Percentiles rank a stretch among this genome's conserved stretches.
These are phyloP conservation scores for Nasonovia ribisnigri DNA, from an alignment of 2,888 invertebrate genomes.

Conservation along the genomic window DNA sequence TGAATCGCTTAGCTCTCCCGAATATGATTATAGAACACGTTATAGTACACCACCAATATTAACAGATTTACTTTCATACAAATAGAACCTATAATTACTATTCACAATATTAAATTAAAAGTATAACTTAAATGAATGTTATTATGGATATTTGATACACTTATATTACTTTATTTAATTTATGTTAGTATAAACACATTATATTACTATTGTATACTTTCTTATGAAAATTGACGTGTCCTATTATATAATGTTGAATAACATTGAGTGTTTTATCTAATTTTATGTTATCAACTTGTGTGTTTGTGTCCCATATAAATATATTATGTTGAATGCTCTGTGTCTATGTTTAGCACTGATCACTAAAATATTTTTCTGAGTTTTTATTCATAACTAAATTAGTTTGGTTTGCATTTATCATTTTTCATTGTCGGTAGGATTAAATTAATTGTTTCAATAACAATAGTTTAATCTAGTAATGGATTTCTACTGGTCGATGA, in stretches of 20 bases:
- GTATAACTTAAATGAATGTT: slow-evolving; percentile 9
- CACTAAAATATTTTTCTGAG: slow-evolving; percentile 4
- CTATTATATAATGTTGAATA: slow-evolving; percentile 44
- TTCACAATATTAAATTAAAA: slow-evolving; percentile 21
- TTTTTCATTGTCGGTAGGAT: not conserved
- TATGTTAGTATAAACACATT: slow-evolving; percentile 37
- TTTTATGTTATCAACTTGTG: not conserved
- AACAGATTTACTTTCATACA: slow-evolving; percentile 30
- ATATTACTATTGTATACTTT: slow-evolving; percentile 24
- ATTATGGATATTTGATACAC: not conserved
- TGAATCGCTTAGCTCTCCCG: slow-evolving; percentile 77
- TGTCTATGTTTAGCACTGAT: slow-evolving; percentile 48
- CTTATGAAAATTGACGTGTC: not conserved
- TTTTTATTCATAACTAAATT: slow-evolving; percentile 23
- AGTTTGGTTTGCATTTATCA: not conserved
- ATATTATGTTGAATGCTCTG: slow-evolving; percentile 36
- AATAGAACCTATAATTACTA: not conserved
- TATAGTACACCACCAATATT: slow-evolving; percentile 28
- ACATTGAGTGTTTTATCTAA: not conserved
- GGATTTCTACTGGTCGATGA: not conserved
- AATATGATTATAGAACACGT: slow-evolving; percentile 56
- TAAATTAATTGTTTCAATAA: not conserved
- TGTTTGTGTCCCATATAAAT: slow-evolving; percentile 35
- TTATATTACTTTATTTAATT: slow-evolving; percentile 21
- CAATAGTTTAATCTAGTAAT: not conserved